These are phyloP conservation scores for Hydrotaea diabolus DNA, from an alignment of 2,888 invertebrate genomes.

Conservation along the genomic window DNA sequence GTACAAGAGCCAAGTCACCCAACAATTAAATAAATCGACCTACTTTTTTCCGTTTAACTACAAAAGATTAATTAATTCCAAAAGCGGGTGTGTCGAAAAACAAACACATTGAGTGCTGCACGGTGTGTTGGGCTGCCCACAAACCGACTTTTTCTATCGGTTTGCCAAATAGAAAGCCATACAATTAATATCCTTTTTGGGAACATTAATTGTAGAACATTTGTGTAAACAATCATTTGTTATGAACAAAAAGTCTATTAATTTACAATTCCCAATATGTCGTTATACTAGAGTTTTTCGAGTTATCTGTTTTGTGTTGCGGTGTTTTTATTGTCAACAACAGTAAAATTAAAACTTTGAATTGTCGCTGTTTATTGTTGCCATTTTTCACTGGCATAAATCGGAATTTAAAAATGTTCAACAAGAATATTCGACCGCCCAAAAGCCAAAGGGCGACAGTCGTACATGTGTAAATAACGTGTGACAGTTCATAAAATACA, in stretches of 20 bases:
- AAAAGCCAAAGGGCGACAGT: background rate
- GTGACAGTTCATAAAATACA: slow-evolving; percentile 35
- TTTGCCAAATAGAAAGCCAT: background rate
- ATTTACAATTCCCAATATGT: background rate
- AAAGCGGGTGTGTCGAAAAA: too few species aligned
- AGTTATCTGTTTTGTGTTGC: slow-evolving; percentile 42
- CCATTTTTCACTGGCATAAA: slow-evolving; percentile 10
- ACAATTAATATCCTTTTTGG: background rate
- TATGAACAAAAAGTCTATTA: background rate
- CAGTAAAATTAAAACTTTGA: background rate
- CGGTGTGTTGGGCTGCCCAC: too few species aligned
- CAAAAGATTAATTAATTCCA: too few species aligned
- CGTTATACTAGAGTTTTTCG: background rate
- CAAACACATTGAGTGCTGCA: too few species aligned
- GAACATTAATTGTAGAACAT: background rate
- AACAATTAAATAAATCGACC: too few species aligned
- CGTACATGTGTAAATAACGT: slow-evolving; percentile 55
- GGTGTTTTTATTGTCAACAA: background rate
- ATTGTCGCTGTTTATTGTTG: slow-evolving; percentile 2
- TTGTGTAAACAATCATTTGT: background rate
- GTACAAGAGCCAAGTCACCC: too few species aligned
- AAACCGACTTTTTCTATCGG: background rate
- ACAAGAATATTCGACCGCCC: slow-evolving; percentile 11
- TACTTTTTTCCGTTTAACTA: too few species aligned
- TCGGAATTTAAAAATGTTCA: slow-evolving; percentile 35